phyloP scores from a whole-genome alignment of 1,140 invertebrate species.

The Xylocopa sonorina region DNA sequence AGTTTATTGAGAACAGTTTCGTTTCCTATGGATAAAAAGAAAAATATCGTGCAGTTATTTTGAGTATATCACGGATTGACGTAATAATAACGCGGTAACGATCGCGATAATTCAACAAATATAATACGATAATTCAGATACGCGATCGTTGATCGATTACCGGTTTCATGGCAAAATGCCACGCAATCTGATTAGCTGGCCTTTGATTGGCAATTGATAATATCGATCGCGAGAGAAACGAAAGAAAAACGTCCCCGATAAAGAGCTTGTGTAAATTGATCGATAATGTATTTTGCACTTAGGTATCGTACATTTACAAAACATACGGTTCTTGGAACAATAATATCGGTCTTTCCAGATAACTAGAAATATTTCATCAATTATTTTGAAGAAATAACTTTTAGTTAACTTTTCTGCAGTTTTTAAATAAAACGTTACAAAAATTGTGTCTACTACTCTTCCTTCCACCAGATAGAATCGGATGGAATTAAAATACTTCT shows the following conservation, averaged over 20 bases:
- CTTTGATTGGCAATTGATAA: conserved; percentile 15
- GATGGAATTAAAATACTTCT: too few species aligned
- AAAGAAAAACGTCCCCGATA: neutral
- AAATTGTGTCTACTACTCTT: too few species aligned
- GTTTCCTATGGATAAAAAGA: too few species aligned
- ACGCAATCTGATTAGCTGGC: neutral
- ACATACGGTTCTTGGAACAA: neutral
- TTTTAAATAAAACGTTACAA: too few species aligned
- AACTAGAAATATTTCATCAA: too few species aligned
- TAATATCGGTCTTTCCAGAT: too few species aligned
- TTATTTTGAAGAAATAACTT: too few species aligned
- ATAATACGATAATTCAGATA: conserved; percentile 22
- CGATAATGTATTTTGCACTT: neutral
- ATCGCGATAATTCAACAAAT: conserved; percentile 22
- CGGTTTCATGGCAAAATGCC: neutral
- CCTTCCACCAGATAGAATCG: too few species aligned
- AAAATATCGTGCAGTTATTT: neutral
- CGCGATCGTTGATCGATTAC: neutral
- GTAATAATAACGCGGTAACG: neutral
- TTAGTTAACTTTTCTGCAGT: too few species aligned
- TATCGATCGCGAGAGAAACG: conserved; percentile 1
- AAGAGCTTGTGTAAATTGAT: neutral
- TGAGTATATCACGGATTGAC: neutral
- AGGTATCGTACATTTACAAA: conserved; percentile 1
- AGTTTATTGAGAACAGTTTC: too few species aligned